Evolutionary conservation across 2,888 invertebrate species (phyloP), one percentile per base, ranked within the genome.

Genomic region (Drosophila ustulata): DNA sequence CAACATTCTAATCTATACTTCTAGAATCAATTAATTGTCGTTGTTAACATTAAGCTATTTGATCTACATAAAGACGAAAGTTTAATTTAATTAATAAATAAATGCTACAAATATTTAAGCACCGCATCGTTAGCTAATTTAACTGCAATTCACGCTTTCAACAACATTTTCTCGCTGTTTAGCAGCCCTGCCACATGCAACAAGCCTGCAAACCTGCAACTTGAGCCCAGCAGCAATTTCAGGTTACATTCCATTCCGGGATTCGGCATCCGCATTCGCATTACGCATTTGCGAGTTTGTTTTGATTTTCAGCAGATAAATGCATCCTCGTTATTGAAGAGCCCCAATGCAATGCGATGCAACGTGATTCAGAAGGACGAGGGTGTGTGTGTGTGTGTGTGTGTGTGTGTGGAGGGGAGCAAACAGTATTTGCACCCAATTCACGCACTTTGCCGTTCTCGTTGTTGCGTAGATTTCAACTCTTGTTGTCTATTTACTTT

Each of bases 401-500:
- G 34, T 43, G 13, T 39, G 39, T 52, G 52, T 58, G 43, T 26
- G 34, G 13, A 25, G 47, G 39, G 26, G 49, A 45, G 41, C 67
- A 69, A 71, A 79, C 59, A 69, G 65, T 47, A 59, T 59, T 67
- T 56, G 62, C 69, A 65, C 64, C 58, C 66, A 70, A 63, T 73
- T 62, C 63, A 70, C 75, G 74, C 78, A 75, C 73, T 68, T 55
- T 62, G 58, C 28, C 28, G 37, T 11, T 46, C 2, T 23, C 11
- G 47, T 39, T 75, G 64, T 23, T 69, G 66, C 68, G 79, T 75
- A 71, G 61, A 69, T 72, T 76, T 69, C 66, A 72, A 69, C 80
- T 79, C 65, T 49, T 72, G 65, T 79, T 71, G 79, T 71, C 72
- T 78, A 77, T 83, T 85, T 88, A 78, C 78, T 79, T 88, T 82